Conservation (phyloP, 1,140 invertebrate species). For the Pachyrhynchus sulphureomaculatus region DNA sequence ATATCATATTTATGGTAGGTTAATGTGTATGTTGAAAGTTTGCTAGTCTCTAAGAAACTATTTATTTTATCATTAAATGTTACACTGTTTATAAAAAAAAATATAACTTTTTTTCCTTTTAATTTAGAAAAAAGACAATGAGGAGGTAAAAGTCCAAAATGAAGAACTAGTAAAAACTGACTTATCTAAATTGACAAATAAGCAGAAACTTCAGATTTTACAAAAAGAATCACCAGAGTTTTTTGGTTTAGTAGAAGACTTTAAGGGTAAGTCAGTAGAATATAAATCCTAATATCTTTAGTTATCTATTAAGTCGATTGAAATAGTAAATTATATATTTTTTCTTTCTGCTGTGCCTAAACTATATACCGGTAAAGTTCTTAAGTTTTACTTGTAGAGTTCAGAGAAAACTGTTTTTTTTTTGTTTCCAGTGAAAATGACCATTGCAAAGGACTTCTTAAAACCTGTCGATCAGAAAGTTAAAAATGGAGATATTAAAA, state of each 20-base stretch:
- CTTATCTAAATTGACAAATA: slow-evolving; percentile 70
- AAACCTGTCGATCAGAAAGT: slow-evolving; percentile 65
- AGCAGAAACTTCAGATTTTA: slow-evolving; percentile 73
- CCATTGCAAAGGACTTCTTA: slow-evolving; percentile 63
- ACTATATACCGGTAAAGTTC: no score
- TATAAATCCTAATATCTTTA: slow-evolving; percentile 2
- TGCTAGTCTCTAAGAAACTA: no score
- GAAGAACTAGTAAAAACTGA: slow-evolving; percentile 68
- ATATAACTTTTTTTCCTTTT: no score
- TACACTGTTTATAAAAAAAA: no score
- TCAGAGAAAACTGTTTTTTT: no score
- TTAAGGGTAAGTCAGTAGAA: slow-evolving; percentile 60
- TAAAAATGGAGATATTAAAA: slow-evolving; percentile 43
- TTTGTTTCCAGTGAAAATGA: slow-evolving; percentile 60
- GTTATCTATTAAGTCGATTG: no score
- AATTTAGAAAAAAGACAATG: slow-evolving; percentile 26
- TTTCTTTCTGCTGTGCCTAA: no score
- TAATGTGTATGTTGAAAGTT: no score
- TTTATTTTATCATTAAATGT: no score
- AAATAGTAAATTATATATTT: no score
- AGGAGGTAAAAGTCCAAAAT: slow-evolving; percentile 43
- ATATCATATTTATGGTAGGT: slow-evolving; percentile 56
- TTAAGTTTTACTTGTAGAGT: no score
- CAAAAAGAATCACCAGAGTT: slow-evolving; percentile 86
- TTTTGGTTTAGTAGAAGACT: slow-evolving; percentile 71